Evolutionary conservation across 2,888 invertebrate species (phyloP), one percentile per base, ranked within the genome.

Genomic region (Tillus elongatus): DNA sequence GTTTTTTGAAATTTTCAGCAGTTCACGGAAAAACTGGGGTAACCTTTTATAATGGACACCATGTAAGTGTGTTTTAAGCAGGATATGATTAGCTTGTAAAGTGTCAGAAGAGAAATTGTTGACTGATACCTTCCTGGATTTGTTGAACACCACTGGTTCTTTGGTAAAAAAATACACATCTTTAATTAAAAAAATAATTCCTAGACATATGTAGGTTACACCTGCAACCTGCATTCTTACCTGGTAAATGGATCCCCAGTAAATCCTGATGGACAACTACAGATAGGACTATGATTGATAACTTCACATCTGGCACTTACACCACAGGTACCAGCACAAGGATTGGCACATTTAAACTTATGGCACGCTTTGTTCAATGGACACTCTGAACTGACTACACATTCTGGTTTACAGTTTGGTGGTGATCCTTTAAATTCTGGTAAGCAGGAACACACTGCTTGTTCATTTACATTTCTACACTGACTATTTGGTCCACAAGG

Each of bases 401-500:
- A 88, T 63, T 86, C 86, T 9, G 84, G 84, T 49, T 76, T 72
- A 57, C 86, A 86, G 41, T 75, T 69, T 11, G 85, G 84, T 24
- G 86, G 85, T 39, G 75, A 75, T 37, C 85, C 85, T 40, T 70
- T 69, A 54, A 79, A 82, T 44, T 78, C 73, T 15, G 73, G 69
- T 40, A 79, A 66, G 57, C 87, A 88, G 9, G 80, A 77, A 56
- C 87, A 88, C 14, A 82, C 77, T 11, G 79, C 79, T 58, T 79
- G 79, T 26, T 74, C 74, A 46, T 77, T 77, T 3, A 74, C 57
- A 59, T 73, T 73, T 51, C 73, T 67, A 52, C 82, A 82, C 61
- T 80, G 77, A 44, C 83, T 80, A 58, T 83, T 80, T 4, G 79
- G 78, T 14, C 86, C 87, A 59, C 86, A 87, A 2, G 85, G 85